Base-by-base conservation (phyloP, 2,797 vertebrate species). In the Channa striata region DNA sequence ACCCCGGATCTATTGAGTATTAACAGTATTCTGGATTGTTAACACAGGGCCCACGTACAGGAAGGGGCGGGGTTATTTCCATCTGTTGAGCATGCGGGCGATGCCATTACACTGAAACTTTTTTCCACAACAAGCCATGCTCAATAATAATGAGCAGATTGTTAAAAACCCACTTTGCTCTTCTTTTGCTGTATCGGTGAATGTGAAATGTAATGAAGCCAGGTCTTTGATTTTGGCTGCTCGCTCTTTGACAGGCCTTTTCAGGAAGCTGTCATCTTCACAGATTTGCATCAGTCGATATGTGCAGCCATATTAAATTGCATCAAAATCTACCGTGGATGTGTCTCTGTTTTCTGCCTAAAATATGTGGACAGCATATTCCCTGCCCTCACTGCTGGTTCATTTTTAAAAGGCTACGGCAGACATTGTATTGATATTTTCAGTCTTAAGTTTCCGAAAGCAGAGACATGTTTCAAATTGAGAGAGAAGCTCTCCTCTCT, bases 401-500 rank as follows among this genome's bases (percentile, higher is more conserved):
- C 67, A 63, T 67, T 70, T 44, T 53, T 48, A 49, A 57, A 47
- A 20, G 4, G 20, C 57, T 21, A 6, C 5, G 40, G 19, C 50
- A 74, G 57, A 57, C 51, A 8, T 20, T 6, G 57, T 59, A 74
- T 68, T 74, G 58, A 61, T 71, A 77, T 50, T 74, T 46, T 14
- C 17, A 20, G 43, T 44, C 54, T 43, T 47, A 61, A 60, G 68
- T 59, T 54, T 42, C 51, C 6, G 25, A 20, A 23, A 19, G 61
- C 48, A 59, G 30, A 56, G 70, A 74, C 72, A 63, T 58, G 46
- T 67, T 71, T 70, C 39, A 70, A 74, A 72, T 6, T 6, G 3
- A 30, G 25, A 30, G 3, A 30, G 3, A 6, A 30, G 25, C 3
- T 3, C 25, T 6, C 6, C 25, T 30, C 25, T 30, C 25, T 30